Base-by-base conservation (phyloP, 1,140 invertebrate genomes). In the Nylanderia fulva region DNA sequence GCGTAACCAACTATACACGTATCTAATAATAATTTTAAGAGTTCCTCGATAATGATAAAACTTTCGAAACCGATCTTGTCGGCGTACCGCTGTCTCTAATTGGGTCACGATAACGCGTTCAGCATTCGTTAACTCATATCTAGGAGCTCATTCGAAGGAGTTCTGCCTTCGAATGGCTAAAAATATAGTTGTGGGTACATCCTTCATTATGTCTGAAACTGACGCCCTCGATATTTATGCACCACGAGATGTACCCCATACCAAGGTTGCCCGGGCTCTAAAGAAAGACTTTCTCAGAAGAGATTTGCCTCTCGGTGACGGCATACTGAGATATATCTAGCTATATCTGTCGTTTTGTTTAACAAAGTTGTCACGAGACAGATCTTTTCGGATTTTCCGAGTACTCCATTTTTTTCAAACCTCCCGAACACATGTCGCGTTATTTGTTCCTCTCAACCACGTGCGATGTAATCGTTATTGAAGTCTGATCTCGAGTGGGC, bases 81-180 rank as follows among this genome's bases (percentile, higher is more conserved):
- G 33, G 60, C 13, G 21, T 24, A 45, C 15, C 64, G 21, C n/a
- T 36, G 36, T 33, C 36, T 66, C 36, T 82, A 71, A 82, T 82
- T 82, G n/a, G 52, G 66, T 72, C 52, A 82, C 77, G 77, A 45
- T 72, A 72, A 82, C 27, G 77, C 71, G 58, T 58, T 72, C 15
- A 39, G 15, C 29, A 48, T 29, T 58, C 18, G 66, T 36, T 36
- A 79, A 42, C 27, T 82, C n/a, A n/a, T 82, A 71, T 72, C 64
- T 42, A 33, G n/a, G n/a, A n/a, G n/a, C n/a, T n/a, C n/a, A n/a
- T n/a, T 11, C 13, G 13, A 24, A 82, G 76, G 13, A 21, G n/a
- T 33, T n/a, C 27, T 39, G 48, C 58, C 13, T 71, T 64, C 24
- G 52, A 72, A 71, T 72, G 60, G 27, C n/a, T 60, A 58, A 72